Evolutionary conservation across 92 coral and sea anemone species (phyloP).

Genomic region (Bergia puertoricense): DNA sequence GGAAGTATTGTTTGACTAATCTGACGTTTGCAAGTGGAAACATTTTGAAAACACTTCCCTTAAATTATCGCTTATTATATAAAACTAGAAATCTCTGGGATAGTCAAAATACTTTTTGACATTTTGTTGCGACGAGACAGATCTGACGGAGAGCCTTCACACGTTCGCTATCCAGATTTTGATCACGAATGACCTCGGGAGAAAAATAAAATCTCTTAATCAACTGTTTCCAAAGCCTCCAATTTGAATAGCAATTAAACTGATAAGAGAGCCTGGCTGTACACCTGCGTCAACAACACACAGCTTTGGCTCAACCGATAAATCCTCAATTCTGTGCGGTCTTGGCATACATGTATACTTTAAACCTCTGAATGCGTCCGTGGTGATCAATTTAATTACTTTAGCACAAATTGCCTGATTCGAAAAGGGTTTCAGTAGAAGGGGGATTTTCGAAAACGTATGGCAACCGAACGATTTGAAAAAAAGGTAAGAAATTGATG

Average conservation of each 20-base stretch:
- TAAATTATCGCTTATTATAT: not conserved
- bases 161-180: not conserved
- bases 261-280: conserved; percentile 1
- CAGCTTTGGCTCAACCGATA: not conserved
- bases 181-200: conserved; percentile 4
- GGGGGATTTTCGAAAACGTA: not conserved
- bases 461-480: not conserved
- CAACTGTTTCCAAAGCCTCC: conserved; percentile 13
- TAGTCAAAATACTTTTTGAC: not conserved
- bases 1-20: not conserved
- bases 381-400: not conserved
- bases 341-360: not conserved
- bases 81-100: not conserved
- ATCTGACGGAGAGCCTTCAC: not conserved
- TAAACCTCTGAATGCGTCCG: not conserved
- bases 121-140: not conserved
- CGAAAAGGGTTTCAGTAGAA: not conserved
- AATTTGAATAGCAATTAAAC: conserved; percentile 20
- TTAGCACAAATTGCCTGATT: not conserved
- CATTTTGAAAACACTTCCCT: not conserved
- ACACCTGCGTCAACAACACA: conserved; percentile 21
- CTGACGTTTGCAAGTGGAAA: not conserved
- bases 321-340: not conserved
- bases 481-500: not conserved
- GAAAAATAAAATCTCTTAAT: not conserved